A percentile compares a stretch with the other conserved stretches of the same genome.
Conservation (phyloP, 1,140 invertebrate species). For the Bombus difficillimus region DNA sequence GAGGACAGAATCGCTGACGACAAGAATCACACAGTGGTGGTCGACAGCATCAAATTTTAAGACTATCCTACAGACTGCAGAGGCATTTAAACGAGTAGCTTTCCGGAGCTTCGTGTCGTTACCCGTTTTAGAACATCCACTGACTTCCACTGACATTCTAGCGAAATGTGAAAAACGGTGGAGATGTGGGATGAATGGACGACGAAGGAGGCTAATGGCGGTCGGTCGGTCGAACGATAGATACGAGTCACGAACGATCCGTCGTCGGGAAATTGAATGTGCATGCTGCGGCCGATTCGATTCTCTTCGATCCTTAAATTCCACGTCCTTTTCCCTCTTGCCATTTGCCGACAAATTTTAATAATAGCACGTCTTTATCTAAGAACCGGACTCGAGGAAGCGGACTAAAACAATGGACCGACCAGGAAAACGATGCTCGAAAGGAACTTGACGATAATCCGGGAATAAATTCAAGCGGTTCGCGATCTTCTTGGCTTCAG, state of each 20-base stretch:
- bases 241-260: conserved; percentile 27
- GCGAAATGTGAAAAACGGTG: background rate
- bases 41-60: no score
- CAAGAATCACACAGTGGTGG: no score
- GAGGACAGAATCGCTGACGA: no score
- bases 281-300: background rate
- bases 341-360: conserved; percentile 55
- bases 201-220: conserved; percentile 36
- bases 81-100: no score
- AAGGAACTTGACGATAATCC: conserved; percentile 48
- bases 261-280: conserved; percentile 47
- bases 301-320: conserved; percentile 56
- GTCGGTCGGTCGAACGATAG: conserved; percentile 38
- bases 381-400: background rate
- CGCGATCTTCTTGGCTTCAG: conserved; percentile 40
- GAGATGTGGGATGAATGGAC: background rate
- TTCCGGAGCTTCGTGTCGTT: no score
- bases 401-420: background rate
- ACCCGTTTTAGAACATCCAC: no score
- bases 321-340: conserved; percentile 27
- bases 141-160: background rate
- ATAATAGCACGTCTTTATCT: conserved; percentile 4
- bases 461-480: conserved; percentile 64
- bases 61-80: no score
- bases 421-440: background rate